Evolutionary conservation across 2,797 vertebrate species (phyloP), one percentile per base, ranked within the genome.

Genomic region (Parambassis ranga): DNA sequence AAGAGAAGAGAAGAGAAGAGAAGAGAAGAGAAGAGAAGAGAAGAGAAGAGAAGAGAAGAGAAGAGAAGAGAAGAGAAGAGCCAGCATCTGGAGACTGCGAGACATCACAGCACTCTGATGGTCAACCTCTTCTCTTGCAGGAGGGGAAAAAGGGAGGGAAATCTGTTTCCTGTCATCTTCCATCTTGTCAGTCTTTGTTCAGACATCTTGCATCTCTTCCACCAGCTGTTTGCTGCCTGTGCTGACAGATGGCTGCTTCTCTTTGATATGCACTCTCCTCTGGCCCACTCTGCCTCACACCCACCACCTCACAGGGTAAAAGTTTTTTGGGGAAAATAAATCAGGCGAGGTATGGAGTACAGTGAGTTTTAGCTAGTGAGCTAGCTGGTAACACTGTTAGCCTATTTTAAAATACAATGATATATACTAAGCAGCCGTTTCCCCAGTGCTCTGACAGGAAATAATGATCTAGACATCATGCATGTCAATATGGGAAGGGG

Each of bases 131-230:
- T 89, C 91, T 89, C 91, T 88, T 92, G 88, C 93, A 91, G 81
- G 87, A 93, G 59, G 75, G 52, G 47, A 76, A 69, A 92, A 94
- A 93, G 28, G 90, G 86, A 91, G 87, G 88, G 90, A 95, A 96
- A 97, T 94, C 95, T 97, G 95, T 94, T 98, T 94, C 91, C 94
- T 96, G 96, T 96, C 96, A 96, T 94, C 93, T 93, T 90, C 93
- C 93, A 97, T 98, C 95, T 95, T 95, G 94, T 97, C 96, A 95
- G 92, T 95, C 90, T 91, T 79, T 91, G 91, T 92, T 92, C 93
- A 93, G 94, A 94, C 94, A 94, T 96, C 94, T 95, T 95, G 94
- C 91, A 74, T 89, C 90, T 92, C 78, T 91, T 94, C 92, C 81
- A 94, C 92, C 95, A 95, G 95, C 94, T 97, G 96, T 93, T 93